Percentiles rank a stretch among this genome's conserved stretches.
phyloP scores from a whole-genome alignment of 2,888 invertebrate species.

The Agriotes lineatus region DNA sequence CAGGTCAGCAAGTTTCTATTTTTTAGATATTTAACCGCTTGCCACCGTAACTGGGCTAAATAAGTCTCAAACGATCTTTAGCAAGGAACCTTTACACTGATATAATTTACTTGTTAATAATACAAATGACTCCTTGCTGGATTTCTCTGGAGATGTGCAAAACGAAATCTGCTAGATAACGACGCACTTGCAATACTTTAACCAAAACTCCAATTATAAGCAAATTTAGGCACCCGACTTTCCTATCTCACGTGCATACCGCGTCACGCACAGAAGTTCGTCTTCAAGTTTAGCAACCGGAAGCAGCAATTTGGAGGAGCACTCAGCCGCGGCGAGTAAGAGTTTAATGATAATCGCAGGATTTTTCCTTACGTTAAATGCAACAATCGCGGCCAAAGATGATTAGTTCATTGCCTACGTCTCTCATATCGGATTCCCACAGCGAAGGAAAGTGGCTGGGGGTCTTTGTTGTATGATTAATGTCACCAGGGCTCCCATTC shows the following conservation, averaged over 20 bases:
- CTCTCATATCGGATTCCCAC: constrained; percentile 8
- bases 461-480: too few relatives aligned
- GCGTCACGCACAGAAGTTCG: background rate
- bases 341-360: constrained; percentile 5
- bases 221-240: background rate
- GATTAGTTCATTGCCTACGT: background rate
- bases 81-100: too few relatives aligned
- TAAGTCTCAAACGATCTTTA: too few relatives aligned
- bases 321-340: background rate
- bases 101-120: too few relatives aligned
- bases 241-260: constrained; percentile 2
- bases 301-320: background rate
- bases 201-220: background rate
- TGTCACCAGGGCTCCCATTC: background rate
- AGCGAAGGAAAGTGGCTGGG: background rate
- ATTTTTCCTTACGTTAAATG: too few relatives aligned
- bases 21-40: too few relatives aligned
- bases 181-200: too few relatives aligned
- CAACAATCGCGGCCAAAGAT: background rate
- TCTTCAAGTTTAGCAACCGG: constrained; percentile 6
- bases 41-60: too few relatives aligned
- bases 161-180: too few relatives aligned
- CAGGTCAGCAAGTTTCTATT: too few relatives aligned
- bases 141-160: too few relatives aligned
- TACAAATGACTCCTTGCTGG: too few relatives aligned